These are phyloP conservation scores for Alauda arvensis DNA, from an alignment of 2,797 vertebrate genomes.

Conservation along the genomic window DNA sequence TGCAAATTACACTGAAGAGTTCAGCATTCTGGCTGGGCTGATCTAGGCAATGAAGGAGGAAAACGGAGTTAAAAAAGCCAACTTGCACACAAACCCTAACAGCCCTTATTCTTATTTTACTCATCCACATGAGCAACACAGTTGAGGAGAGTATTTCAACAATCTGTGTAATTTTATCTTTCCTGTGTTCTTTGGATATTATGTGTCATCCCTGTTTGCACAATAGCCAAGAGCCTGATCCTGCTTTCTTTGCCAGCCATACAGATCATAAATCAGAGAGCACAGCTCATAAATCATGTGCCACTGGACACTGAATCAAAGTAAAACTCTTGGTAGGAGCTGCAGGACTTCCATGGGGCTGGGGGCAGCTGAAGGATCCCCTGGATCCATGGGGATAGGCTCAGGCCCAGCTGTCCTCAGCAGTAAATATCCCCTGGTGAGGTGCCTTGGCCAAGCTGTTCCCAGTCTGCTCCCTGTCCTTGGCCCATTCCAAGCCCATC, in stretches of 20 bases:
- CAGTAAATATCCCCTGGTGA: neutral
- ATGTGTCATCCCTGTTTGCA: constrained; percentile 54
- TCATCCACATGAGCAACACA: constrained; percentile 23
- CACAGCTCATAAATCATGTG: constrained; percentile 14
- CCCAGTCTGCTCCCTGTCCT: neutral
- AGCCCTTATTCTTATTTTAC: constrained; percentile 43
- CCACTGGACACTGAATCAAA: neutral
- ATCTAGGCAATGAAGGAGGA: neutral
- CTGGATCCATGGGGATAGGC: neutral
- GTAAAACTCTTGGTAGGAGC: neutral
- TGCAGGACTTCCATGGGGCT: neutral
- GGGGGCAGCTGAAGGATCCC: neutral
- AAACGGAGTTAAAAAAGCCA: neutral
- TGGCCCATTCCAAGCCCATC: neutral
- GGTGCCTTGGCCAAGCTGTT: neutral
- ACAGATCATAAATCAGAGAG: constrained; percentile 18
- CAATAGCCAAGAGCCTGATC: constrained; percentile 46
- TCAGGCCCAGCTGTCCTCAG: neutral
- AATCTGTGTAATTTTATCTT: constrained; percentile 61
- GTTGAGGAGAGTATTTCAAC: constrained; percentile 41
- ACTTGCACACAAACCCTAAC: neutral
- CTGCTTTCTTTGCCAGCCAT: constrained; percentile 20
- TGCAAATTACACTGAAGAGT: neutral
- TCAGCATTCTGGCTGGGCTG: neutral
- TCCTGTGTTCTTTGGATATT: constrained; percentile 46